Evolutionary conservation across 1,140 invertebrate genomes (phyloP).

Genomic region (Aporrectodea caliginosa): DNA sequence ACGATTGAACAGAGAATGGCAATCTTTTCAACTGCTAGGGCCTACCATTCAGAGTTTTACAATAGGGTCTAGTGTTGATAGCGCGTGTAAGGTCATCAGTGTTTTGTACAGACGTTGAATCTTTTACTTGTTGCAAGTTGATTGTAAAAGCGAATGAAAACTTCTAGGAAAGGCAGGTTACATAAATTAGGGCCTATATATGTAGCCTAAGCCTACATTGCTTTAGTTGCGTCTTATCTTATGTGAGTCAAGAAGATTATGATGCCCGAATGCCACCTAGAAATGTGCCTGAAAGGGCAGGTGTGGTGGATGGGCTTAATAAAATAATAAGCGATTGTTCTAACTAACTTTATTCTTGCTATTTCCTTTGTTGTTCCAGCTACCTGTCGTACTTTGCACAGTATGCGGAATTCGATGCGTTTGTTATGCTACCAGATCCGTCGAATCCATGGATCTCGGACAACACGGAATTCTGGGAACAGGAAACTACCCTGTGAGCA

Average conservation of each 20-base stretch:
- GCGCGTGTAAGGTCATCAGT: too few species aligned
- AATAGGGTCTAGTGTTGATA: neutral
- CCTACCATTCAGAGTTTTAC: too few species aligned
- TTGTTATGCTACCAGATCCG: conserved; percentile 59
- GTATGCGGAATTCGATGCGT: conserved; percentile 78
- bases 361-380: conserved; percentile 34
- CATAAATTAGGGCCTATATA: too few species aligned
- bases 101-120: too few species aligned
- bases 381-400: conserved; percentile 94
- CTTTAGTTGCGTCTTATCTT: too few species aligned
- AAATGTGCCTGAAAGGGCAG: too few species aligned
- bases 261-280: too few species aligned
- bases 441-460: conserved; percentile 97
- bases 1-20: neutral
- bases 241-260: too few species aligned
- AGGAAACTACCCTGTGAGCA: conserved; percentile 56
- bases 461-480: conserved; percentile 92
- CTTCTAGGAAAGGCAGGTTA: too few species aligned
- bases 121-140: too few species aligned
- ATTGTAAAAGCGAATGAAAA: too few species aligned
- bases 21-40: neutral
- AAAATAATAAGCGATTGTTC: neutral
- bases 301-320: neutral
- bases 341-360: neutral
- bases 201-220: too few species aligned